Evolutionary conservation across 1,140 invertebrate genomes (phyloP).

Genomic region (Pseudomyrmex pallidus): DNA sequence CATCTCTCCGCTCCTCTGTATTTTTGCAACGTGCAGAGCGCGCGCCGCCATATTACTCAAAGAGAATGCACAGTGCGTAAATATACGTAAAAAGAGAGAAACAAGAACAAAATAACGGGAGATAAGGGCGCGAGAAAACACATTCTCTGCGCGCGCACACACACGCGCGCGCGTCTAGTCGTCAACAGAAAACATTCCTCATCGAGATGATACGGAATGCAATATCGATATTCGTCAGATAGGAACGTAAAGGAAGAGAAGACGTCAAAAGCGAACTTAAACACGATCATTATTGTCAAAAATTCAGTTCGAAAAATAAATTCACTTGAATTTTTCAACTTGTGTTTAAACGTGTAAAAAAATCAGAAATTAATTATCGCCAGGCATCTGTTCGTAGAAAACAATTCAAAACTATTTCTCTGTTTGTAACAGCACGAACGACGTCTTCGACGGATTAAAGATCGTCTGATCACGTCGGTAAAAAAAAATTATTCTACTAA

Average conservation of each 20-base stretch:
- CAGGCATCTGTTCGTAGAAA: too few species aligned
- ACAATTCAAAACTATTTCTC: too few species aligned
- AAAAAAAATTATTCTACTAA: not conserved
- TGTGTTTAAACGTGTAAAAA: too few species aligned
- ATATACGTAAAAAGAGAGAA: constrained; percentile 45
- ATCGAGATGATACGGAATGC: not conserved
- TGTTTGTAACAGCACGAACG: not conserved
- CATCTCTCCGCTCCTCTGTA: constrained; percentile 20
- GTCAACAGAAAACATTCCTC: not conserved
- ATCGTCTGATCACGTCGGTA: too few species aligned
- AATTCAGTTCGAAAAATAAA: too few species aligned
- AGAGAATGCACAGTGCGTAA: constrained; percentile 53
- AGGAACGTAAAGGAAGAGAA: not conserved
- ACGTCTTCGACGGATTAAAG: not conserved
- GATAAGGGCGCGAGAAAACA: constrained; percentile 42
- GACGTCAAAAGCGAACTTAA: too few species aligned
- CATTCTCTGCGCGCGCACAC: not conserved
- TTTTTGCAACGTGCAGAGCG: constrained; percentile 2
- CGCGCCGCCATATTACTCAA: constrained; percentile 53
- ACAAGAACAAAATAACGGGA: constrained; percentile 35
- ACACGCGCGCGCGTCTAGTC: too few species aligned
- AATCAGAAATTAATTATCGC: too few species aligned
- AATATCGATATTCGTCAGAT: constrained; percentile 7
- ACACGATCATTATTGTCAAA: too few species aligned
- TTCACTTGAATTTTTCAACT: too few species aligned